phyloP scores from a whole-genome alignment of 2,888 invertebrate species.

The Lissonota sp. region DNA sequence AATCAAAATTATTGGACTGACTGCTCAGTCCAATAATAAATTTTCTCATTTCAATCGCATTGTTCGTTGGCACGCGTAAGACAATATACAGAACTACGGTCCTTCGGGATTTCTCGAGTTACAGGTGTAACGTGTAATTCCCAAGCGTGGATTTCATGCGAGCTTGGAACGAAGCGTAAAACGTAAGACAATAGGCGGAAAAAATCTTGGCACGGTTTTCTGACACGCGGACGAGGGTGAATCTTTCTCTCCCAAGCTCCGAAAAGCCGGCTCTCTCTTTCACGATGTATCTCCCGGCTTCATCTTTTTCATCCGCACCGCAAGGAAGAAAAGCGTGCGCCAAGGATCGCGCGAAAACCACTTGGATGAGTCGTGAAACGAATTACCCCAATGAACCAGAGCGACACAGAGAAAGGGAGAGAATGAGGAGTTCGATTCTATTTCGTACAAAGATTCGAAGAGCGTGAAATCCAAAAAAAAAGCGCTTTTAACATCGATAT shows the following conservation, averaged over 20 bases:
- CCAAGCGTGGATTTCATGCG: slow-evolving; percentile 12
- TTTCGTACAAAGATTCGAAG: too few relatives aligned
- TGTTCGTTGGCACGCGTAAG: slow-evolving; percentile 71
- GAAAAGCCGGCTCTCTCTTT: slow-evolving; percentile 15
- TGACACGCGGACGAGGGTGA: slow-evolving; percentile 49
- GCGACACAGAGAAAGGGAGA: not conserved
- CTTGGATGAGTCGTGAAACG: slow-evolving; percentile 64
- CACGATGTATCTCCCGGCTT: not conserved
- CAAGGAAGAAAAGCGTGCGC: slow-evolving; percentile 28
- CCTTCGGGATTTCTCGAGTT: not conserved
- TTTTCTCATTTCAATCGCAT: slow-evolving; percentile 72
- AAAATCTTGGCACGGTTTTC: slow-evolving; percentile 68
- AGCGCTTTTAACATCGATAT: too few relatives aligned
- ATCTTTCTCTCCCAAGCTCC: slow-evolving; percentile 10
- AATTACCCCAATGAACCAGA: slow-evolving; percentile 50
- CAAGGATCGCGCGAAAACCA: slow-evolving; percentile 61
- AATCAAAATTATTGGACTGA: too few relatives aligned
- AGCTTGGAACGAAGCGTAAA: slow-evolving; percentile 75
- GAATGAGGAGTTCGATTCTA: too few relatives aligned
- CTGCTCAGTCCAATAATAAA: too few relatives aligned
- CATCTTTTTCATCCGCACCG: slow-evolving; percentile 26
- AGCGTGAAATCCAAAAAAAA: too few relatives aligned
- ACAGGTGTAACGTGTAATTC: not conserved
- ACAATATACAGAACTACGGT: slow-evolving; percentile 60
- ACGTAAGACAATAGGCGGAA: slow-evolving; percentile 79